A percentile compares a stretch with the other conserved stretches of the same genome.
Evolutionary conservation across 2,113 vertebrate genomes (phyloP).

Genomic region (Solenodon paradoxus): DNA sequence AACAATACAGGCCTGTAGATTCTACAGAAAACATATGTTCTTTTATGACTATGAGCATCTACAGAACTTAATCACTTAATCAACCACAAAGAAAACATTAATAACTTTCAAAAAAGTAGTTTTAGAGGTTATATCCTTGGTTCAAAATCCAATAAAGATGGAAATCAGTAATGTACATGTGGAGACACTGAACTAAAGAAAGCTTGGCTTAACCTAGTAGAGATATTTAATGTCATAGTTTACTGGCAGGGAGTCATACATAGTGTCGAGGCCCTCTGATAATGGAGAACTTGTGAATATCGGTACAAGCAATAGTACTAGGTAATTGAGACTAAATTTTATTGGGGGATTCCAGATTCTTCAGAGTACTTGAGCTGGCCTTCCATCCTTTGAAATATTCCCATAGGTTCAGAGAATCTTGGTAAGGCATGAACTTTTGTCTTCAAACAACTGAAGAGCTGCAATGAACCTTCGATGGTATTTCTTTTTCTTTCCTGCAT

Average conservation of each 20-base stretch:
- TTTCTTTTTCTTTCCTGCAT: not conserved
- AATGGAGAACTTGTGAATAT: not conserved
- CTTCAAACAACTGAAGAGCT: not conserved
- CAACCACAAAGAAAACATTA: not conserved
- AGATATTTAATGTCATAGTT: not conserved
- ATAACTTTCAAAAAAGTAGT: not conserved
- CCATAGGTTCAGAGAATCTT: not conserved
- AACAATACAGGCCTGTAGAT: not conserved
- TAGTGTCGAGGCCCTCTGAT: too few relatives aligned
- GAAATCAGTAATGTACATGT: not conserved
- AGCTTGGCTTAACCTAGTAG: not conserved
- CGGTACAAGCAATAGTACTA: not conserved
- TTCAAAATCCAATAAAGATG: not conserved
- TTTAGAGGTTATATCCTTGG: not conserved
- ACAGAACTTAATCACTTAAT: not conserved
- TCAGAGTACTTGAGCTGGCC: not conserved
- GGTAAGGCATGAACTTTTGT: not conserved
- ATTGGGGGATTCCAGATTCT: not conserved
- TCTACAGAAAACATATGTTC: not conserved
- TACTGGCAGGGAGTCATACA: not conserved
- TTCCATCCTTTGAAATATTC: not conserved
- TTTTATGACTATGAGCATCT: not conserved
- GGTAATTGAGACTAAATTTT: not conserved
- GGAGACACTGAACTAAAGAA: not conserved
- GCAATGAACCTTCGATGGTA: not conserved